Evolutionary conservation across 2,113 vertebrate species (phyloP).

Genomic region (Bufo gargarizans): DNA sequence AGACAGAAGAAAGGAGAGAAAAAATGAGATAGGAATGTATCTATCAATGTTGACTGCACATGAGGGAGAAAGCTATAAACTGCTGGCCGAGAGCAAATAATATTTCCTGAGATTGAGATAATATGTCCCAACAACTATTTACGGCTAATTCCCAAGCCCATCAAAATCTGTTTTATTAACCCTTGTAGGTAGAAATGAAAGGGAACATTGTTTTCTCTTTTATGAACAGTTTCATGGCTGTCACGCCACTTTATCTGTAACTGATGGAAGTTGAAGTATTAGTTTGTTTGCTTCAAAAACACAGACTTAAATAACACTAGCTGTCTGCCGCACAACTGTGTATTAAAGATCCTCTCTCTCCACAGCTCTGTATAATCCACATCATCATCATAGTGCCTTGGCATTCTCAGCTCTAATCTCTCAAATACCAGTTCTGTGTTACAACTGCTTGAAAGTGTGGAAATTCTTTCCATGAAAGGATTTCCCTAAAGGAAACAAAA

Average conservation of each 20-base stretch:
- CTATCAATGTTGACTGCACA: slow-evolving; percentile 59
- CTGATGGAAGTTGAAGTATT: slow-evolving; percentile 54
- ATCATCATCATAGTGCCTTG: slow-evolving; percentile 35
- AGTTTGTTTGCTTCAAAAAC: slow-evolving; percentile 54
- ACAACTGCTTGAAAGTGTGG: slow-evolving; percentile 57
- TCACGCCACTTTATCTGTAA: slow-evolving; percentile 54
- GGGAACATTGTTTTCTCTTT: slow-evolving; percentile 54
- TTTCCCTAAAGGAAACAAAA: slow-evolving; percentile 68
- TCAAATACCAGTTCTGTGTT: slow-evolving; percentile 56
- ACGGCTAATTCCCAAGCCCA: slow-evolving; percentile 57
- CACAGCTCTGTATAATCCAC: slow-evolving; percentile 43
- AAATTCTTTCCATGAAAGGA: slow-evolving; percentile 61
- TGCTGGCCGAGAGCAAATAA: slow-evolving; percentile 58
- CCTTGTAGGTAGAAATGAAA: slow-evolving; percentile 52
- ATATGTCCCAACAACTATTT: slow-evolving; percentile 60
- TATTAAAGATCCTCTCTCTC: slow-evolving; percentile 48
- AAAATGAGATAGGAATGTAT: slow-evolving; percentile 59
- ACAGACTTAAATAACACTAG: slow-evolving; percentile 50
- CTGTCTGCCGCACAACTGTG: slow-evolving; percentile 47
- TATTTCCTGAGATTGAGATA: slow-evolving; percentile 58
- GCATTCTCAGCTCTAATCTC: slow-evolving; percentile 54
- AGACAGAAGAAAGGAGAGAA: slow-evolving; percentile 57
- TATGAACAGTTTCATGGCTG: slow-evolving; percentile 54
- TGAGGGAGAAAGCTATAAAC: slow-evolving; percentile 56
- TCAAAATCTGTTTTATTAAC: slow-evolving; percentile 57